These are phyloP conservation scores for Microctenopoma steveboyesi DNA, from an alignment of 2,797 vertebrate genomes.

Conservation along the genomic window DNA sequence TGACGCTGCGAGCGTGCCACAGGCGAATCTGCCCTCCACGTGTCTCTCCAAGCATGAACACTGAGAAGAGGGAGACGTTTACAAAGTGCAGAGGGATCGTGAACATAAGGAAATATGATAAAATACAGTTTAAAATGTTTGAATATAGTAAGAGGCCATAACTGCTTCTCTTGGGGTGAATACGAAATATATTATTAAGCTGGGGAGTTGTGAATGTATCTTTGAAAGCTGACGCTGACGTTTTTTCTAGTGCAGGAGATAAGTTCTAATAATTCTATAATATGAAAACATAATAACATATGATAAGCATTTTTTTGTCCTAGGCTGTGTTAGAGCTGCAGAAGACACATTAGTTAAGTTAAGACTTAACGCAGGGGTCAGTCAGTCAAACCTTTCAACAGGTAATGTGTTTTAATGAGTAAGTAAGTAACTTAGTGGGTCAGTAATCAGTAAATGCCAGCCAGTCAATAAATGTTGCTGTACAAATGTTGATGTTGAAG, in stretches of 20 bases:
- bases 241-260: not conserved
- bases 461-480: not conserved
- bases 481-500: too few species aligned
- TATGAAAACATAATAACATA: not conserved
- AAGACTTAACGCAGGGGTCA: too few species aligned
- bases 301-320: too few species aligned
- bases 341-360: too few species aligned
- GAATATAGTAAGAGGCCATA: constrained; percentile 8
- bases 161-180: not conserved
- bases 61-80: constrained; percentile 50
- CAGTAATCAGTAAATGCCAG: not conserved
- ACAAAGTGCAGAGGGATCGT: constrained; percentile 35
- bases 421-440: too few species aligned
- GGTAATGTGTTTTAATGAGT: too few species aligned
- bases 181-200: not conserved
- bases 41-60: constrained; percentile 59
- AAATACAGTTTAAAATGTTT: constrained; percentile 46
- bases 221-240: not conserved
- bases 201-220: constrained; percentile 1
- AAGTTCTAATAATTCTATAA: not conserved
- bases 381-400: too few species aligned
- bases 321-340: too few species aligned
- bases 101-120: constrained; percentile 49
- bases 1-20: constrained; percentile 68
- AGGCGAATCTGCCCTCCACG: constrained; percentile 67